Evolutionary conservation across 2,113 vertebrate genomes (phyloP).

Genomic region (Alethe castanea): DNA sequence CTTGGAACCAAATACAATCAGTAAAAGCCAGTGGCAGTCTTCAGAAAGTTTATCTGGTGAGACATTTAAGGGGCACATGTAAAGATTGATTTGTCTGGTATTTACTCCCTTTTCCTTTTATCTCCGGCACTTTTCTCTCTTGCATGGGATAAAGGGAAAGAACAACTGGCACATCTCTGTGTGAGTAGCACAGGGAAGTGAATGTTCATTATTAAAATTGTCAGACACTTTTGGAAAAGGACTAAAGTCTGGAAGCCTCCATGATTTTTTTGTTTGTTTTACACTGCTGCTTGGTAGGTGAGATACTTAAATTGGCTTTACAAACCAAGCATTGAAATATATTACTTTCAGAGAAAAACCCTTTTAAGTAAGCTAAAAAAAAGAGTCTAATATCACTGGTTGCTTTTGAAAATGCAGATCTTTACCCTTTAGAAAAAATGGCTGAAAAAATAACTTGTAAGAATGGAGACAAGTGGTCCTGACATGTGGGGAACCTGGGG

Average conservation of each 20-base stretch:
- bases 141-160: neutral
- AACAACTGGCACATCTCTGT: neutral
- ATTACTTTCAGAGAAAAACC: neutral
- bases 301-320: neutral
- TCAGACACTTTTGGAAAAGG: neutral
- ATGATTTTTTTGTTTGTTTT: neutral
- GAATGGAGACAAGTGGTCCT: neutral
- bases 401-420: neutral
- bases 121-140: neutral
- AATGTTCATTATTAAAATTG: neutral
- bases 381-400: neutral
- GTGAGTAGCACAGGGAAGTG: neutral
- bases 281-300: neutral
- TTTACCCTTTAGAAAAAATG: neutral
- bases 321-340: neutral
- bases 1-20: neutral
- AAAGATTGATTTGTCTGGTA: neutral
- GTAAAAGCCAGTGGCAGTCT: neutral
- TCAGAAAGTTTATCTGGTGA: neutral
- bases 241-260: neutral
- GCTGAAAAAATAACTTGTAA: neutral
- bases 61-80: neutral
- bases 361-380: neutral
- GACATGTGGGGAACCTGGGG: rapidly evolving
- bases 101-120: neutral